Percentiles rank a stretch among this genome's conserved stretches.
These are phyloP conservation scores for Actinia tenebrosa DNA, from an alignment of 64 coral and sea anemone species.

Conservation along the genomic window DNA sequence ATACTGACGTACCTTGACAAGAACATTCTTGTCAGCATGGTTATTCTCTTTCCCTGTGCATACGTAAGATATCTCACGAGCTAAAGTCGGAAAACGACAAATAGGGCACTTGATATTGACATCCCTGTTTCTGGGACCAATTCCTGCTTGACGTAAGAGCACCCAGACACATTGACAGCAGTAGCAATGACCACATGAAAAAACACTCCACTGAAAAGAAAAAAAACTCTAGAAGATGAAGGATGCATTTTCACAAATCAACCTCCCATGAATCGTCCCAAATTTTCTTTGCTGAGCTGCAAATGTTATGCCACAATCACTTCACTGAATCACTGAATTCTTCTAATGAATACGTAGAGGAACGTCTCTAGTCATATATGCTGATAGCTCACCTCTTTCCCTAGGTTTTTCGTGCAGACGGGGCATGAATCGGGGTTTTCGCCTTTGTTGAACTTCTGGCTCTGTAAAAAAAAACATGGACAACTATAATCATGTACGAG, in stretches of 20 bases:
- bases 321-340: too few species aligned
- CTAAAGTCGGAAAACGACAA: constrained; percentile 76
- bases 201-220: constrained; percentile 96
- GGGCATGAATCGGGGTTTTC: constrained; percentile 90
- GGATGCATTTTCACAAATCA: too few species aligned
- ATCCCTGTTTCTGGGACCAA: constrained; percentile 64
- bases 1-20: constrained; percentile 10
- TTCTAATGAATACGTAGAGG: too few species aligned
- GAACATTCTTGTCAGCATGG: constrained; percentile 9
- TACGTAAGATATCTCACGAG: constrained; percentile 93
- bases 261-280: too few species aligned
- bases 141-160: constrained; percentile 70
- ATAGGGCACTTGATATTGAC: constrained; percentile 91
- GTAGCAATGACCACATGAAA: constrained; percentile 89
- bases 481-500: neutral
- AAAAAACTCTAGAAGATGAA: neutral
- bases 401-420: constrained; percentile 79
- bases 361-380: too few species aligned
- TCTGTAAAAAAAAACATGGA: constrained; percentile 33
- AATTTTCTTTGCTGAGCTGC: too few species aligned
- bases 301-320: too few species aligned
- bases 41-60: constrained; percentile 47
- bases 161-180: constrained; percentile 97
- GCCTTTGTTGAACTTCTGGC: constrained; percentile 58
- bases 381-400: constrained; percentile 57